Conservation (phyloP, 2,797 vertebrate genomes). For the Coreius guichenoti region DNA sequence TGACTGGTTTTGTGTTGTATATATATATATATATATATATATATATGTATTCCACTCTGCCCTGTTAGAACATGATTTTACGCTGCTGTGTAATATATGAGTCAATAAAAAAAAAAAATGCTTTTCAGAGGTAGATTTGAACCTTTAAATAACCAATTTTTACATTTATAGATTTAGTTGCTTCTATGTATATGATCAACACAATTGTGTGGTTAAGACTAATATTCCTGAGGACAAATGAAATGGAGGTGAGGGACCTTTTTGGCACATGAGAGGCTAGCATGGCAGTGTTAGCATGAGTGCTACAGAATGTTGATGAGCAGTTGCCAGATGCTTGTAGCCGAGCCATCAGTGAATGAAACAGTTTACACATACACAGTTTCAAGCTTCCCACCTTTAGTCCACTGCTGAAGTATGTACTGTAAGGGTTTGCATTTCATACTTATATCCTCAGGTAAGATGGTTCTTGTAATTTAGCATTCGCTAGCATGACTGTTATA, state of each 20-base stretch:
- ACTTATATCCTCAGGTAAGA: constrained; percentile 17
- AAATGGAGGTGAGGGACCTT: constrained; percentile 36
- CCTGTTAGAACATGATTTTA: constrained; percentile 20
- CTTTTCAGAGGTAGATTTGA: constrained; percentile 24
- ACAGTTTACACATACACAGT: constrained; percentile 40
- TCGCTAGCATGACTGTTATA: constrained; percentile 47
- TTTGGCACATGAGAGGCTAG: constrained; percentile 51
- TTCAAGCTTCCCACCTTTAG: constrained; percentile 47
- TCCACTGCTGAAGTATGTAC: constrained; percentile 43
- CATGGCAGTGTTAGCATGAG: constrained; percentile 54
- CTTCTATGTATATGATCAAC: constrained; percentile 7
- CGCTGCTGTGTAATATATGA: background rate
- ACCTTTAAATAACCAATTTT: constrained; percentile 36
- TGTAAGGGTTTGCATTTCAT: constrained; percentile 62
- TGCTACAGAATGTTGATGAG: constrained; percentile 46
- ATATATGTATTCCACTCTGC: background rate
- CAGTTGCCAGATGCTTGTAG: constrained; percentile 41
- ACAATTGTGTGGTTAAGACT: constrained; percentile 33
- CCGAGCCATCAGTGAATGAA: constrained; percentile 26
- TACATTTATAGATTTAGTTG: constrained; percentile 10
- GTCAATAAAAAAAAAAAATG: background rate
- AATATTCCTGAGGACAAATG: constrained; percentile 54
- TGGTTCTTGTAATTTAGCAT: constrained; percentile 39
- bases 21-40: too few species aligned
- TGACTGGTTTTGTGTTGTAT: too few species aligned